Percentiles rank a stretch among this genome's conserved stretches.
These are phyloP conservation scores for Dryobotodes eremita DNA, from an alignment of 2,888 invertebrate species.

Conservation along the genomic window DNA sequence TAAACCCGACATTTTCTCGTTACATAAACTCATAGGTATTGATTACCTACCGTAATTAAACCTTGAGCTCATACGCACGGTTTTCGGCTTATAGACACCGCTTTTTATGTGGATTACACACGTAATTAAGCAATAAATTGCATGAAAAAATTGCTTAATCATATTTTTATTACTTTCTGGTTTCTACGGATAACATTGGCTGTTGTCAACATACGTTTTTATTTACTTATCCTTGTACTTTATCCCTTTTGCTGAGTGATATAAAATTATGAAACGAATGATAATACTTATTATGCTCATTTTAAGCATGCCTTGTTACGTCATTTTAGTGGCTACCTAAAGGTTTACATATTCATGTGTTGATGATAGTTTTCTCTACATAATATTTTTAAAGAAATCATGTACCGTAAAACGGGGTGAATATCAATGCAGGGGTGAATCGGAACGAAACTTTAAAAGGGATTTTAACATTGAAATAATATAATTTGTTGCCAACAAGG, in stretches of 20 bases:
- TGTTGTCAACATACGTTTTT: slow-evolving; percentile 62
- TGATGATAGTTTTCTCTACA: slow-evolving; percentile 24
- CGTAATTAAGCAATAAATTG: slow-evolving; percentile 82
- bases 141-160: slow-evolving; percentile 77
- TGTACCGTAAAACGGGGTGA: too few relatives aligned
- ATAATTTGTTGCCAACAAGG: too few relatives aligned
- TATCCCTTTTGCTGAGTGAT: slow-evolving; percentile 33
- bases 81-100: slow-evolving; percentile 64
- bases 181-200: slow-evolving; percentile 62
- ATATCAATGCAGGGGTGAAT: too few relatives aligned
- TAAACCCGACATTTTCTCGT: slow-evolving; percentile 53
- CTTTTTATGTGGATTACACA: slow-evolving; percentile 75
- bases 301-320: slow-evolving; percentile 29
- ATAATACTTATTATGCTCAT: slow-evolving; percentile 15
- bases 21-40: slow-evolving; percentile 56
- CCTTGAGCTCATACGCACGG: slow-evolving; percentile 36
- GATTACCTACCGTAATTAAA: slow-evolving; percentile 59
- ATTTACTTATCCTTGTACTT: slow-evolving; percentile 55
- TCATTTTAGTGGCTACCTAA: slow-evolving; percentile 16
- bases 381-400: slow-evolving; percentile 17
- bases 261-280: slow-evolving; percentile 40
- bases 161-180: slow-evolving; percentile 59
- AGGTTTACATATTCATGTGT: slow-evolving; percentile 34
- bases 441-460: too few relatives aligned
- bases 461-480: too few relatives aligned